Evolutionary conservation across 1,140 invertebrate species (phyloP).

Genomic region (Achroia grisella): DNA sequence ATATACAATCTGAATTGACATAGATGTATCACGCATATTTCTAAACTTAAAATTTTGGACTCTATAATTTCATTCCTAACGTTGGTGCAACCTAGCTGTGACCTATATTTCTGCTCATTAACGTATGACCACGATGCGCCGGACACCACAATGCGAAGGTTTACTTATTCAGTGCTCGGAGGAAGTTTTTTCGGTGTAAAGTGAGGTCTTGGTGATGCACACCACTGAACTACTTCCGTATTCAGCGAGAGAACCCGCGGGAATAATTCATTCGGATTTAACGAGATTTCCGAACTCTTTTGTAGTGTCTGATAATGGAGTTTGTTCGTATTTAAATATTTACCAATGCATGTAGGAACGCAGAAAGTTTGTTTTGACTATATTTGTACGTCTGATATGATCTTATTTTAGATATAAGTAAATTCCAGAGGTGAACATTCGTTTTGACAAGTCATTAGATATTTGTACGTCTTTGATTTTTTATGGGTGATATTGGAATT

Average conservation of each 20-base stretch:
- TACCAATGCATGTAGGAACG: not conserved
- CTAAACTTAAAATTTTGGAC: no score
- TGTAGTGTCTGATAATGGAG: not conserved
- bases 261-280: slow-evolving; percentile 14
- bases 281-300: slow-evolving; percentile 1
- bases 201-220: slow-evolving; percentile 1
- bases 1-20: no score
- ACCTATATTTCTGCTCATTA: slow-evolving; percentile 55
- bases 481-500: no score
- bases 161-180: slow-evolving; percentile 23
- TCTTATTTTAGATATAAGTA: no score
- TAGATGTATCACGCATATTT: no score
- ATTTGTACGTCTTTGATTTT: no score
- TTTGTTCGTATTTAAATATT: not conserved
- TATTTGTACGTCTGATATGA: no score
- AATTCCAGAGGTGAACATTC: no score
- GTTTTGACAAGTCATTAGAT: no score
- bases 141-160: slow-evolving; percentile 24
- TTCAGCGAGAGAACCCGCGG: slow-evolving; percentile 1
- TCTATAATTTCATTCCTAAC: no score
- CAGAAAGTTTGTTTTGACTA: no score
- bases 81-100: slow-evolving; percentile 17
- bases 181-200: slow-evolving; percentile 16
- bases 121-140: slow-evolving; percentile 43
- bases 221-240: slow-evolving; percentile 3